phyloP scores from a whole-genome alignment of 2,888 invertebrate species.

The Tetanocera ferruginea region DNA sequence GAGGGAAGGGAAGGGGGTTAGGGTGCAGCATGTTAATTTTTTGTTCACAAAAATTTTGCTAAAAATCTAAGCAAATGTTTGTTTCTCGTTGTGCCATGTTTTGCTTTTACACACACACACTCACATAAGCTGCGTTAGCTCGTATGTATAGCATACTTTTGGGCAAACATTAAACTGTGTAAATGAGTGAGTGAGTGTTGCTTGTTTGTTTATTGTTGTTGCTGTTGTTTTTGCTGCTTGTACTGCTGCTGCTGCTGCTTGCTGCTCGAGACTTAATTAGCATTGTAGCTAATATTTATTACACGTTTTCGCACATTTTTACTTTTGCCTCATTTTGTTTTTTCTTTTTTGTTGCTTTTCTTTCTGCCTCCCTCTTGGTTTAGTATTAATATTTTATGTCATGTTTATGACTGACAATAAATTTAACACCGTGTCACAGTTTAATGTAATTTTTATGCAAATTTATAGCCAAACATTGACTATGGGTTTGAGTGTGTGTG shows the following conservation, averaged over 20 bases:
- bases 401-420: constrained; percentile 1
- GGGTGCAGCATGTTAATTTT: not conserved
- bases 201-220: no score
- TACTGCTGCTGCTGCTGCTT: no score
- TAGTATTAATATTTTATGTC: not conserved
- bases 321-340: not conserved
- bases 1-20: no score
- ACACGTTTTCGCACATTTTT: not conserved
- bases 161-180: not conserved
- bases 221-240: no score
- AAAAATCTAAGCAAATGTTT: not conserved
- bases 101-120: not conserved
- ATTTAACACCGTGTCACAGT: not conserved
- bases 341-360: no score
- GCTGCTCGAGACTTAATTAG: not conserved
- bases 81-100: not conserved
- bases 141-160: not conserved
- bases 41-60: not conserved
- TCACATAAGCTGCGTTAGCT: not conserved
- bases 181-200: no score
- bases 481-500: no score
- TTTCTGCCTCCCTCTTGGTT: not conserved
- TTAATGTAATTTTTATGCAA: not conserved
- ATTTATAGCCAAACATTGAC: not conserved
- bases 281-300: constrained; percentile 6